phyloP scores from a whole-genome alignment of 2,888 invertebrate genomes.

The Phyllotreta striolata region DNA sequence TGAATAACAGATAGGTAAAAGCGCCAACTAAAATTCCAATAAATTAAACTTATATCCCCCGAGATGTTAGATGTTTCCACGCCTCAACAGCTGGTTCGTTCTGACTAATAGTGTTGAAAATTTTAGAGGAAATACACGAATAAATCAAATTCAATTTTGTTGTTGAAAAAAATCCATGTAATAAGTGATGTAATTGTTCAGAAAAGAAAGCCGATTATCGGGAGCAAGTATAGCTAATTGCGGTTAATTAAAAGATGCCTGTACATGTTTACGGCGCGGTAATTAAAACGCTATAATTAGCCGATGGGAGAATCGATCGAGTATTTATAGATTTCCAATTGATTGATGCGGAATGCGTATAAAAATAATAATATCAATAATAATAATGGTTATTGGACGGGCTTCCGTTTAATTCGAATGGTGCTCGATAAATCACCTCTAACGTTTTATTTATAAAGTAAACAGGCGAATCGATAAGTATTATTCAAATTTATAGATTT shows the following conservation, averaged over 20 bases:
- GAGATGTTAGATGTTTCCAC: not conserved
- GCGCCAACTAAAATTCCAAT: constrained; percentile 1
- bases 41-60: constrained; percentile 3
- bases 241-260: constrained; percentile 1
- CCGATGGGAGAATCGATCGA: too few relatives aligned
- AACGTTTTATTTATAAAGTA: too few relatives aligned
- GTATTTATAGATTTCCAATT: constrained; percentile 10
- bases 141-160: not conserved
- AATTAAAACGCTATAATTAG: not conserved
- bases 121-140: constrained; percentile 25
- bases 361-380: not conserved
- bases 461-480: too few relatives aligned
- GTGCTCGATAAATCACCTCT: too few relatives aligned
- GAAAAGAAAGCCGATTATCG: constrained; percentile 17
- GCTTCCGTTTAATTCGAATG: constrained; percentile 1
- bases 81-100: constrained; percentile 19
- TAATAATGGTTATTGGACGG: not conserved
- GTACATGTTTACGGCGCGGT: not conserved
- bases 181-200: constrained; percentile 9
- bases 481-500: too few relatives aligned
- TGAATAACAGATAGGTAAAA: too few relatives aligned
- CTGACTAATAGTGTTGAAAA: constrained; percentile 31
- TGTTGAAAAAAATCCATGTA: not conserved
- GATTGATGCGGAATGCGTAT: constrained; percentile 1
- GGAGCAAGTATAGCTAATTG: constrained; percentile 16